Base-by-base conservation (phyloP, 2,797 vertebrate species). In the Poeciliopsis paucimaculata region DNA sequence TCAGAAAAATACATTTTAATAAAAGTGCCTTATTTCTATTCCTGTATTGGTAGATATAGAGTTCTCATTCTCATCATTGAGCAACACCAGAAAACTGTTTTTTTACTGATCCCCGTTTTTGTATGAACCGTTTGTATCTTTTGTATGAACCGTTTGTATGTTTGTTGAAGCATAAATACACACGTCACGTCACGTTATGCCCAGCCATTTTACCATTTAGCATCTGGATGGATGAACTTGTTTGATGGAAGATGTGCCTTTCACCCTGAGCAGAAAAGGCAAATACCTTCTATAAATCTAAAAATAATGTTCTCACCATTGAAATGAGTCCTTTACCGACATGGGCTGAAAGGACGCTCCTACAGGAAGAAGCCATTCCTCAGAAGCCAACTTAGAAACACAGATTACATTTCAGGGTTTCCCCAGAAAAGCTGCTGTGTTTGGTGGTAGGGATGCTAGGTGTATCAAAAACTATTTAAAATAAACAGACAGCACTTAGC, bases 21-120 rank as follows among this genome's bases (percentile, higher is more conserved):
- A 28, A 71, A 28, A 45, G 6, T 8, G 20, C 26, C 5, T 2
- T 26, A 26, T 70, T 55, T 72, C 62, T 2, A 9, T 9, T 23
- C 16, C 57, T 71, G 53, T 46, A 68, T 15, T 23, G 53, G 55
- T 47, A 31, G n/a, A 76, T 57, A 20, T 23, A 46, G 5, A 71
- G 45, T 28, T 6, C 36, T 77, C 75, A 9, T n/a, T 46, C 18
- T 39, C 16, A 18, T 39, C 36, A 15, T 16, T 60, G 12, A 51
- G 62, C 73, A 76, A 70, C 78, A 66, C 82, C 74, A 77, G 64
- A 64, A 77, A 81, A 6, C 9, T 26, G 39, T 70, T 70, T 70
- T 70, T 43, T 39, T 70, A 3, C 66, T 70, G 23, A 70, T 15
- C 41, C 26, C 26, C 2, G 11, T 70, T 36, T 43, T 70, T n/a